Conservation (phyloP, 2,888 invertebrate genomes). For the Brachypalpus laphriformis region DNA sequence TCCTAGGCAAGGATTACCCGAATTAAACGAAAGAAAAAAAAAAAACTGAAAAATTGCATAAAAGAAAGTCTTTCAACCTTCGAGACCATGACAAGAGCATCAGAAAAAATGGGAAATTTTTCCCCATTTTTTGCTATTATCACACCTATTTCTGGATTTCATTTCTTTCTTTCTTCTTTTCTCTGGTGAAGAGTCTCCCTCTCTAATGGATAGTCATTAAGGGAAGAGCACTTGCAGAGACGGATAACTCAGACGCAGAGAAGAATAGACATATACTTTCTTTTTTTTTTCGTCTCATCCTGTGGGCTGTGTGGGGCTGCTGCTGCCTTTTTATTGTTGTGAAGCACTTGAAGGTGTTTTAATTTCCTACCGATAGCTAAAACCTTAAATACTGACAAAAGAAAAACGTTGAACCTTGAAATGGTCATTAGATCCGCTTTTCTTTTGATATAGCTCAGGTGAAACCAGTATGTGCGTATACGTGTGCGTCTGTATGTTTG, state of each 20-base stretch:
- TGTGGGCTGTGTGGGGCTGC: neutral
- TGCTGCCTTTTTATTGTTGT: neutral
- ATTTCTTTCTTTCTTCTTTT: neutral
- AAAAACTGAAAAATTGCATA: conserved; percentile 29
- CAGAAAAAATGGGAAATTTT: neutral
- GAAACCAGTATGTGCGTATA: neutral
- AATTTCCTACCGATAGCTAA: conserved; percentile 49
- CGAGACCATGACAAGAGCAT: neutral
- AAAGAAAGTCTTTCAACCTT: conserved; percentile 8
- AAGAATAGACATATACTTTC: conserved; percentile 20
- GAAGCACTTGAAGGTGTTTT: conserved; percentile 32
- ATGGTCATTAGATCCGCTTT: conserved; percentile 53
- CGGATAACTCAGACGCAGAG: conserved; percentile 22
- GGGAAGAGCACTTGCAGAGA: conserved; percentile 21
- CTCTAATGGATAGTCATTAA: conserved; percentile 51
- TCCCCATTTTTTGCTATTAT: conserved; percentile 2
- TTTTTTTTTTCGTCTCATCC: neutral
- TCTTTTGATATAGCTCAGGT: conserved; percentile 42
- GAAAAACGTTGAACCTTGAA: conserved; percentile 29
- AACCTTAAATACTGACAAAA: conserved; percentile 17
- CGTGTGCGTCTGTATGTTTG: neutral
- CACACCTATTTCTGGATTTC: conserved; percentile 25
- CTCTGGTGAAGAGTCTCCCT: neutral
- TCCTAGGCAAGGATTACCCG: conserved; percentile 35
- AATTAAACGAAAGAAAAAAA: conserved; percentile 27